Conservation (phyloP, 2,888 invertebrate genomes). For the Megaustenia siamemsis region DNA sequence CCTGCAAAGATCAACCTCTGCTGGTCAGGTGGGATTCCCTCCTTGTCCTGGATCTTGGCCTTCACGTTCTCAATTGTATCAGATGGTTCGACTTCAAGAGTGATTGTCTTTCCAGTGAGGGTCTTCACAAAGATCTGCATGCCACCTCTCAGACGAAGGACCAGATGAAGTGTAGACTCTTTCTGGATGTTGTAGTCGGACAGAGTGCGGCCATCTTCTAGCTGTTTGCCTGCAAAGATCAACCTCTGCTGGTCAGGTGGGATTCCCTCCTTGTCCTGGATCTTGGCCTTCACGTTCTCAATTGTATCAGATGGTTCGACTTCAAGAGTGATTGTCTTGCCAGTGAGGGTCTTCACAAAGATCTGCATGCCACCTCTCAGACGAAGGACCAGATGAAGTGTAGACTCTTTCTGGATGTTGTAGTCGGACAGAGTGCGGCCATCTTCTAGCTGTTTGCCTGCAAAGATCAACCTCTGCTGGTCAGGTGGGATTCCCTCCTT, state of each 20-base stretch:
- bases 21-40: constrained; percentile 85
- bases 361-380: constrained; percentile 47
- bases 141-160: constrained; percentile 78
- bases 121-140: constrained; percentile 89
- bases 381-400: constrained; percentile 79
- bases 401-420: constrained; percentile 96
- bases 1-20: constrained; percentile 95
- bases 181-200: constrained; percentile 84
- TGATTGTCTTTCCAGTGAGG: constrained; percentile 77
- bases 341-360: constrained; percentile 47
- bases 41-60: constrained; percentile 64
- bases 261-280: constrained; percentile 57
- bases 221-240: constrained; percentile 49
- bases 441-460: constrained; percentile 97
- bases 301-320: constrained; percentile 76
- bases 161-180: constrained; percentile 93
- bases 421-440: constrained; percentile 94
- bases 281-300: constrained; percentile 55
- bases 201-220: constrained; percentile 46
- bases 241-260: constrained; percentile 45
- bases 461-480: constrained; percentile 88
- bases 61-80: constrained; percentile 97
- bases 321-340: constrained; percentile 47
- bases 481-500: constrained; percentile 82
- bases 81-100: constrained; percentile 85